Evolutionary conservation across 2,113 vertebrate genomes (phyloP).

Genomic region (Bubo scandiacus): DNA sequence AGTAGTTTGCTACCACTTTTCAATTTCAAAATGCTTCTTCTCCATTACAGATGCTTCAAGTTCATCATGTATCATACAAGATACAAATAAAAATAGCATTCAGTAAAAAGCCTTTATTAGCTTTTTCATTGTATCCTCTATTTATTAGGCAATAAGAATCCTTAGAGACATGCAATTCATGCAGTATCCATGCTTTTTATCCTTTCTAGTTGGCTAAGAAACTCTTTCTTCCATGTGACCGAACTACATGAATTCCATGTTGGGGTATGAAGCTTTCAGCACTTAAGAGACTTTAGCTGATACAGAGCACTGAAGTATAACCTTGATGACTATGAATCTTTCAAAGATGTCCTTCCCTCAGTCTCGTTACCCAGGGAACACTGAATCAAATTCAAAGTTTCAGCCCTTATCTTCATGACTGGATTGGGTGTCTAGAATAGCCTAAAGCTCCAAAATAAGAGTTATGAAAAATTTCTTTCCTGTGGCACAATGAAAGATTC

Average conservation of each 20-base stretch:
- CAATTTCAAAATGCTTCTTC: not conserved
- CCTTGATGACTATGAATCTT: not conserved
- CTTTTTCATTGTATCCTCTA: not conserved
- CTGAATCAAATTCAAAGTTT: not conserved
- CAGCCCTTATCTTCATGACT: not conserved
- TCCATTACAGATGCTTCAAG: not conserved
- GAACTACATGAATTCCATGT: not conserved
- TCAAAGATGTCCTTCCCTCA: not conserved
- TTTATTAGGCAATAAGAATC: not conserved
- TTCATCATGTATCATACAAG: not conserved
- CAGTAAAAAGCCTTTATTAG: not conserved
- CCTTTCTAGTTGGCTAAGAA: not conserved
- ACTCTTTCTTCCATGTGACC: not conserved
- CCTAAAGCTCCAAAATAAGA: not conserved
- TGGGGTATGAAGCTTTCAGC: not conserved
- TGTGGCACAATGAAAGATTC: not conserved
- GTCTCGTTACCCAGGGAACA: not conserved
- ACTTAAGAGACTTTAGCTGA: not conserved
- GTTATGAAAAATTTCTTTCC: not conserved
- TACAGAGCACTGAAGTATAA: not conserved
- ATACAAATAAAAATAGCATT: not conserved
- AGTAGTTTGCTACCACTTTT: not conserved
- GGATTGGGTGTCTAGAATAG: not conserved
- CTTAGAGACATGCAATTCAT: not conserved
- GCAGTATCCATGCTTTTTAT: not conserved